A percentile compares a stretch with the other conserved stretches of the same genome.
Evolutionary conservation across 2,113 vertebrate species (phyloP).

Genomic region (Rhipidura dahli): DNA sequence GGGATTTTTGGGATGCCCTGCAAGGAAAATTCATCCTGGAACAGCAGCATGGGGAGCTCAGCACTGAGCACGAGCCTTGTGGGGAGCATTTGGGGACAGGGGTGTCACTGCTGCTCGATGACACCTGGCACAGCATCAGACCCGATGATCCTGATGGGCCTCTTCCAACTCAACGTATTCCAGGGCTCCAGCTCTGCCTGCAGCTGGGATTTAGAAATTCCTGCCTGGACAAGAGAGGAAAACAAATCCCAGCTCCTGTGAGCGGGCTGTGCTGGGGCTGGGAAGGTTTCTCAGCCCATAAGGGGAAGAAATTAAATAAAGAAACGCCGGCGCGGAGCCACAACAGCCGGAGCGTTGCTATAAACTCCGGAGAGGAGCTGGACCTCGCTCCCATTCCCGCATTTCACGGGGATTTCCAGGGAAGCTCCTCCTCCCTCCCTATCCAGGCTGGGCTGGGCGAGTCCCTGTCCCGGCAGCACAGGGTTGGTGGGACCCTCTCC

Average conservation of each 20-base stretch:
- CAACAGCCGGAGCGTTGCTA: neutral
- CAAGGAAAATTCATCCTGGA: neutral
- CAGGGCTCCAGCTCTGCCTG: neutral
- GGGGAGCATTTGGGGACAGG: conserved; percentile 3
- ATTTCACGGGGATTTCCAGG: neutral
- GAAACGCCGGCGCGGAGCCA: neutral
- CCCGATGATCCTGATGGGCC: neutral
- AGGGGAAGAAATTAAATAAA: conserved; percentile 52
- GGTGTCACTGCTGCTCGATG: accelerated
- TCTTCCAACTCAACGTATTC: neutral
- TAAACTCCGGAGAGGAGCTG: neutral
- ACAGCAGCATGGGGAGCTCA: neutral
- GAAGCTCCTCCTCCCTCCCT: neutral
- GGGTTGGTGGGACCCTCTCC: accelerated
- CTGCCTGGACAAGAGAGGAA: neutral
- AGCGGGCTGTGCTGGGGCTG: neutral
- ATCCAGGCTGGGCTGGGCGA: accelerated
- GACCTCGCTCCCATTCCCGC: neutral
- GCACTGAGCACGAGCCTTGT: accelerated
- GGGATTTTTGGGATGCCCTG: neutral
- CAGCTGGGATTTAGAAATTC: neutral
- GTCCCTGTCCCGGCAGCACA: neutral
- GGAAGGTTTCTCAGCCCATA: conserved; percentile 7
- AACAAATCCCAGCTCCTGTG: neutral
- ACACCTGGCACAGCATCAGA: neutral